phyloP scores from a whole-genome alignment of 2,888 invertebrate genomes.

The Platynereis dumerilii region DNA sequence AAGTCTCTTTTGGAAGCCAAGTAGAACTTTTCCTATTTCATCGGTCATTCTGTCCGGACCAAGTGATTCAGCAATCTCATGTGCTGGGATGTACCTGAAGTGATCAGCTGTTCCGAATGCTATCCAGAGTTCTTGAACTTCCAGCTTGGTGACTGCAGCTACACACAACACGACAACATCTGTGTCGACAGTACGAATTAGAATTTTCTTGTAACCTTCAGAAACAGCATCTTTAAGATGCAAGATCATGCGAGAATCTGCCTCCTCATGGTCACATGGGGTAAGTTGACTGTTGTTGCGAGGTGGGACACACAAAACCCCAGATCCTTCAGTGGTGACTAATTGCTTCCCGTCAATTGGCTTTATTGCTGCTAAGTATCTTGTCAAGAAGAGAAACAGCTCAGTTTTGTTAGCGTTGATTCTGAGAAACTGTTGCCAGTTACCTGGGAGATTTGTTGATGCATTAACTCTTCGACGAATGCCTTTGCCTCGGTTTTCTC shows the following conservation, averaged over 20 bases:
- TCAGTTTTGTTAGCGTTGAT: no score
- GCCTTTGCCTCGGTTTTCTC: conserved; percentile 15
- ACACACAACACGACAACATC: conserved; percentile 5
- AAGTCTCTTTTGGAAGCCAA: no score
- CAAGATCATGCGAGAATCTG: conserved; percentile 25
- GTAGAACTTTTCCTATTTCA: no score
- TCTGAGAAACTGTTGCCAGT: conserved; percentile 34
- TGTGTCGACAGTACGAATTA: not conserved
- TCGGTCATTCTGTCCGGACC: not conserved
- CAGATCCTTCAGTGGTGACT: no score
- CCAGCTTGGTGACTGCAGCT: not conserved
- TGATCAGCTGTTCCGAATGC: not conserved
- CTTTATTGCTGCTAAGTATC: no score
- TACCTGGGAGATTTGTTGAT: conserved; percentile 23
- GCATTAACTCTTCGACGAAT: conserved; percentile 13
- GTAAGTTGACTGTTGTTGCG: conserved; percentile 15
- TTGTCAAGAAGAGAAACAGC: no score
- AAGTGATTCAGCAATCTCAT: not conserved
- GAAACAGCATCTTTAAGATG: not conserved
- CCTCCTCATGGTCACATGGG: conserved; percentile 37
- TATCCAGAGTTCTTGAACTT: not conserved
- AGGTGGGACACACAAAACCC: no score
- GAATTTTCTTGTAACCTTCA: not conserved
- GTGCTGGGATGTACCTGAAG: conserved; percentile 2
- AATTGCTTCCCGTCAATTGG: no score